Percentiles rank a stretch among this genome's conserved stretches.
These are phyloP conservation scores for Apeira syringaria DNA, from an alignment of 2,888 invertebrate species.

Conservation along the genomic window DNA sequence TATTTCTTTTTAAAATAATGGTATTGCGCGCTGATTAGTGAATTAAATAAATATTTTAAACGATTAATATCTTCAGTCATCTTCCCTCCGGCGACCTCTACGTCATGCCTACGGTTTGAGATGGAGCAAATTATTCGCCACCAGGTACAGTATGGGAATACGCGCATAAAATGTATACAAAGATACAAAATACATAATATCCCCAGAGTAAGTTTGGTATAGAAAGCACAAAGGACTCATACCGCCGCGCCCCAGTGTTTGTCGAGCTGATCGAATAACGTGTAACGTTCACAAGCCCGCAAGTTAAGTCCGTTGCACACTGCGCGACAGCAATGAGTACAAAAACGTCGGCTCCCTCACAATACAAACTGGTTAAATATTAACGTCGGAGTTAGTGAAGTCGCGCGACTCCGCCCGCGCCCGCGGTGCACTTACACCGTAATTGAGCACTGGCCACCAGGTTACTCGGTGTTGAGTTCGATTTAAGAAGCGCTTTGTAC, in stretches of 20 bases:
- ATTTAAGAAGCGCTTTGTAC: constrained; percentile 17
- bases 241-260: not conserved
- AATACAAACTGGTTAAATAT: constrained; percentile 48
- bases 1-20: no score
- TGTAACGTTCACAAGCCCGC: not conserved
- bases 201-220: no score
- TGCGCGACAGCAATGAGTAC: not conserved
- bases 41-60: no score
- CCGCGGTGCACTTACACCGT: constrained; percentile 52
- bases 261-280: not conserved
- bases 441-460: constrained; percentile 49
- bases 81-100: no score
- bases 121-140: no score
- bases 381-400: constrained; percentile 59
- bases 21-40: no score
- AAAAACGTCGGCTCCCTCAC: constrained; percentile 16
- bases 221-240: no score
- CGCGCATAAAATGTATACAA: no score
- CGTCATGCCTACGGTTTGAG: no score
- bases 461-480: constrained; percentile 9
- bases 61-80: no score
- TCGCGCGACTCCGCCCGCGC: constrained; percentile 47
- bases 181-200: no score
- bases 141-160: no score
- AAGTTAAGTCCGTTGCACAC: constrained; percentile 7